Percentiles rank a stretch among this genome's conserved stretches.
phyloP scores from a whole-genome alignment of 2,113 vertebrate genomes.

The Nipponia nippon region DNA sequence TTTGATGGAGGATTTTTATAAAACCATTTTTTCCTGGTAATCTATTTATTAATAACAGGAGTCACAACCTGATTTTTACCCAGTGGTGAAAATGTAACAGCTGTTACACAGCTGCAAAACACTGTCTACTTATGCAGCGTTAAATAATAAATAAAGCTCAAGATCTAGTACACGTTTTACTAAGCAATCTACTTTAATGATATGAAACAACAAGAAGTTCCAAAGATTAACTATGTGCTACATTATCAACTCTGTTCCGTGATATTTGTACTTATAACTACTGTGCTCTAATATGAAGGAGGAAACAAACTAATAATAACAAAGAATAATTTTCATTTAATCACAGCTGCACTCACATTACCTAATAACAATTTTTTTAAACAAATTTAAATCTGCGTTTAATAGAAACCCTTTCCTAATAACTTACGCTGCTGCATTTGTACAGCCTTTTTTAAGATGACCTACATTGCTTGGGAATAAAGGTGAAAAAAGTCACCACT shows the following conservation, averaged over 20 bases:
- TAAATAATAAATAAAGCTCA: conserved; percentile 28
- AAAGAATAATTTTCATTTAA: background rate
- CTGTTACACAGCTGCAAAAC: conserved; percentile 3
- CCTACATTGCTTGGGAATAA: conserved; percentile 20
- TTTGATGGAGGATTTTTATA: background rate
- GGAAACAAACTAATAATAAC: background rate
- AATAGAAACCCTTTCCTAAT: background rate
- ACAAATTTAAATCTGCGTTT: background rate
- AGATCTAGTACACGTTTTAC: background rate
- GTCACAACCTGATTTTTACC: background rate
- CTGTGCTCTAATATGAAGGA: background rate
- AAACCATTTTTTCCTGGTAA: background rate
- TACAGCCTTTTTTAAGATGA: background rate
- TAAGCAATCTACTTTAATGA: background rate
- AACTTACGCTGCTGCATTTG: background rate
- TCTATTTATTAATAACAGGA: background rate
- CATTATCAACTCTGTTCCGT: background rate
- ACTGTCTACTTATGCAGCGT: background rate
- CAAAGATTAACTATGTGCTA: conserved; percentile 10
- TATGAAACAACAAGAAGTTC: conserved; percentile 11
- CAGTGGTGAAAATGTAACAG: background rate
- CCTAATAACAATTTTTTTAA: background rate
- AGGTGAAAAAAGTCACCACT: conserved; percentile 7
- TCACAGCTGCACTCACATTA: background rate
- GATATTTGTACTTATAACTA: background rate